Conservation (phyloP, 2,888 invertebrate genomes). For the Caenorhabditis sp. region DNA sequence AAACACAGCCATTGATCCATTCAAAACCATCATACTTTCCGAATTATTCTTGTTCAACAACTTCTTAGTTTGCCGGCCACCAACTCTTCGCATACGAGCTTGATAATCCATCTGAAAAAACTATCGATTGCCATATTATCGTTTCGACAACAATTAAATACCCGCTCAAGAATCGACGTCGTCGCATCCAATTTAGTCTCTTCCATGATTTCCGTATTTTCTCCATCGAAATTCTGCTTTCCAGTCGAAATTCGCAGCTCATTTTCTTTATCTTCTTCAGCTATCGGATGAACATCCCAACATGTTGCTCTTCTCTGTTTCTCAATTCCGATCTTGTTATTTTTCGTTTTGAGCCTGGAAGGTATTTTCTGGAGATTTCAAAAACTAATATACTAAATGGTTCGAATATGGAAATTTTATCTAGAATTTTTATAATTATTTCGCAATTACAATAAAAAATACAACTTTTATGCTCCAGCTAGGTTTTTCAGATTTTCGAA, state of each 20-base stretch:
- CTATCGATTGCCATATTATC: neutral
- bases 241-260: neutral
- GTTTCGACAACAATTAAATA: neutral
- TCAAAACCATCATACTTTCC: conserved; percentile 28
- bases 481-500: no score
- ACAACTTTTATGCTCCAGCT: no score
- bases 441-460: no score
- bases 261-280: conserved; percentile 18
- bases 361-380: no score
- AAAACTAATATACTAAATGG: no score
- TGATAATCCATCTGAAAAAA: conserved; percentile 26
- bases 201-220: neutral
- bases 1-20: conserved; percentile 26
- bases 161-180: conserved; percentile 25
- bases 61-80: conserved; percentile 13
- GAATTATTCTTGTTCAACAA: conserved; percentile 6
- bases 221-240: neutral
- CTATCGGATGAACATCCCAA: conserved; percentile 29
- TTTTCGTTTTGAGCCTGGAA: neutral
- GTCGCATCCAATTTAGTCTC: neutral
- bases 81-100: conserved; percentile 14
- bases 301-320: conserved; percentile 20
- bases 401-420: neutral
- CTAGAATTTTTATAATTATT: no score
- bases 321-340: neutral